These are phyloP conservation scores for Chloroceryle inda DNA, from an alignment of 2,797 vertebrate genomes.

Conservation along the genomic window DNA sequence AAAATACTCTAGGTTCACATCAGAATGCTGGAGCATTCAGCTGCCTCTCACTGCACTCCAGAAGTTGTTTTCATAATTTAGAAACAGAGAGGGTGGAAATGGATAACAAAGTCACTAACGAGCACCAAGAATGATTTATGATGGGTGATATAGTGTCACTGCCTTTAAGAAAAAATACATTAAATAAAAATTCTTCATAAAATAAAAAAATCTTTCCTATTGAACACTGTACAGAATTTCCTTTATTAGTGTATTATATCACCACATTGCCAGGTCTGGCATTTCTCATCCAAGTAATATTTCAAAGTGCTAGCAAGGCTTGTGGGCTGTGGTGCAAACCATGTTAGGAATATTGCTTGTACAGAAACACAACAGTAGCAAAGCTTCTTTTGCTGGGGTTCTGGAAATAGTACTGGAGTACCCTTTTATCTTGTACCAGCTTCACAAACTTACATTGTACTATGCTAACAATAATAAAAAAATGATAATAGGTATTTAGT, in stretches of 20 bases:
- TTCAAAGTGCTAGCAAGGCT: not conserved
- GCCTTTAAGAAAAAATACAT: slow-evolving; percentile 27
- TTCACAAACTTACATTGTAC: not conserved
- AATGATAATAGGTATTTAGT: not conserved
- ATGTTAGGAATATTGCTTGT: not conserved
- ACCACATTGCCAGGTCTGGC: slow-evolving; percentile 11
- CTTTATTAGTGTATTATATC: slow-evolving; percentile 34
- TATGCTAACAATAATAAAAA: not conserved
- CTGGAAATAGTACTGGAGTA: not conserved
- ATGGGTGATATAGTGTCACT: not conserved
- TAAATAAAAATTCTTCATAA: slow-evolving; percentile 34
- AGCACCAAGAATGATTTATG: slow-evolving; percentile 32
- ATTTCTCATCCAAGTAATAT: slow-evolving; percentile 11
- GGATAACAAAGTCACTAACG: slow-evolving; percentile 7
- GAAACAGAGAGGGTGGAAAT: slow-evolving; percentile 48
- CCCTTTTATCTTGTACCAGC: not conserved
- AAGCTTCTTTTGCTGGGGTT: not conserved
- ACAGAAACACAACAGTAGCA: not conserved
- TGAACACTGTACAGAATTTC: slow-evolving; percentile 21
- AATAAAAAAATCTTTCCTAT: slow-evolving; percentile 25
- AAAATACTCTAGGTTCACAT: slow-evolving; percentile 16
- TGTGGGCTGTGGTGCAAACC: not conserved
- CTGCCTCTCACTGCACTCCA: not conserved
- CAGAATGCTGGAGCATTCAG: not conserved
- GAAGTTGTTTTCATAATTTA: slow-evolving; percentile 38